phyloP scores from a whole-genome alignment of 1,140 invertebrate species.

The Neomicropteryx cornuta region DNA sequence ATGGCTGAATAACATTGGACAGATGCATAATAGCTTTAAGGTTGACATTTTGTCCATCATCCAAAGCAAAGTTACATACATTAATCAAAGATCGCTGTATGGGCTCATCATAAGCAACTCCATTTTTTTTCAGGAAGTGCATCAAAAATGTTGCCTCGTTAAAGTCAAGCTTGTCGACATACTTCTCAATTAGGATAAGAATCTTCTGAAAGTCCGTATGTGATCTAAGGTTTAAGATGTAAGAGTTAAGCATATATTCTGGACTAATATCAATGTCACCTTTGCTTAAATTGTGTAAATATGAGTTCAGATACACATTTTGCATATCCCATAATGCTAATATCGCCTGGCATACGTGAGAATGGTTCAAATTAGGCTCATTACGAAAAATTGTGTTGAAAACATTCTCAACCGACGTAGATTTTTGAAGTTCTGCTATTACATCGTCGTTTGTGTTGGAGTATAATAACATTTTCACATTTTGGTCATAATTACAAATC shows the following conservation, averaged over 20 bases:
- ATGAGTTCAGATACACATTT: constrained; percentile 5
- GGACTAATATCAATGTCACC: neutral
- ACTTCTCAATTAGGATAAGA: neutral
- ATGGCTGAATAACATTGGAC: too few species aligned
- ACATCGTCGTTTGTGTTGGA: constrained; percentile 5
- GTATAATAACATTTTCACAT: too few species aligned
- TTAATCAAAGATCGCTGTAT: neutral
- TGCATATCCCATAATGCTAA: constrained; percentile 8
- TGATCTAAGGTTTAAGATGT: constrained; percentile 2
- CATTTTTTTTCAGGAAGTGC: constrained; percentile 5
- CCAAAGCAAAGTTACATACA: too few species aligned
- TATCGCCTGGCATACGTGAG: constrained; percentile 5
- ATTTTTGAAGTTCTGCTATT: constrained; percentile 5
- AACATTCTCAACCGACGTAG: constrained; percentile 9
- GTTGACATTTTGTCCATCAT: too few species aligned
- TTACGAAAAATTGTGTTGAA: constrained; percentile 6
- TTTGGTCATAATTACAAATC: too few species aligned
- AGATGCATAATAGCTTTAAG: too few species aligned
- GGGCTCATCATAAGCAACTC: neutral
- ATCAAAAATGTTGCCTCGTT: constrained; percentile 4
- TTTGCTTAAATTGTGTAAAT: constrained; percentile 5
- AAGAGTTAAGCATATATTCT: constrained; percentile 1
- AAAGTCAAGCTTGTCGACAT: neutral
- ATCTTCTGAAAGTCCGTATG: constrained; percentile 5
- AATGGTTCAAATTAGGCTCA: constrained; percentile 1